Base-by-base conservation (phyloP, 2,888 invertebrate genomes). In the Arrhopalites spinosus region DNA sequence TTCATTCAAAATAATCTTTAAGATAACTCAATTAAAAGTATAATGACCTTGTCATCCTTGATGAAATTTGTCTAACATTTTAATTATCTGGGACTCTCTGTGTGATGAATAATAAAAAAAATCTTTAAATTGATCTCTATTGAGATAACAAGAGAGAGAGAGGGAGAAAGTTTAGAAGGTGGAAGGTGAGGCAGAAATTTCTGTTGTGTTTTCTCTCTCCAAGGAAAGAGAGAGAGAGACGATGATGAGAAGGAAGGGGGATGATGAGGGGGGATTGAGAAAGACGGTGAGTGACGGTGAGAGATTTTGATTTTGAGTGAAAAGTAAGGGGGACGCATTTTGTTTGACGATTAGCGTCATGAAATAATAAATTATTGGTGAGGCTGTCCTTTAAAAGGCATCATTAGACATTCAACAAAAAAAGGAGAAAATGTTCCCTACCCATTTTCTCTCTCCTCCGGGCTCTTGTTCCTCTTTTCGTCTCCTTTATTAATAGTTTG, bases 321-420 rank as follows among this genome's bases (percentile, higher is more conserved):
- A 36, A 36, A 36, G 36, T 11, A 11, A 53, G n/a, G 63, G 29
- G 43, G 23, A 23, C 66, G 74, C 74, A 74, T 74, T 68, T 67
- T 74, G 53, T 68, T 74, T 68, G 68, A 43, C 74, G 74, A 75
- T 75, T 75, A 75, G 70, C 70, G 75, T 75, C 75, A 70, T 68
- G 45, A 67, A 70, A 36, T 69, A 75, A 75, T 75, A 75, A 75
- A 75, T 75, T 69, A 75, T 69, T 69, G 29, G 45, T 23, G n/a
- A n/a, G 63, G 29, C 59, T 61, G 30, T 20, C n/a, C 20, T 11
- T 20, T 20, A 25, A 25, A 1, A 27, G 29, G 29, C 53, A 69
- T 69, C 53, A 69, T 69, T 69, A 69, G 69, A 69, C 69, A 69
- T 69, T 50, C 69, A 69, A 53, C 53, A 69, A 69, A 69, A 69